Evolutionary conservation across 2,113 vertebrate genomes (phyloP).

Genomic region (Neogobius melanostomus): DNA sequence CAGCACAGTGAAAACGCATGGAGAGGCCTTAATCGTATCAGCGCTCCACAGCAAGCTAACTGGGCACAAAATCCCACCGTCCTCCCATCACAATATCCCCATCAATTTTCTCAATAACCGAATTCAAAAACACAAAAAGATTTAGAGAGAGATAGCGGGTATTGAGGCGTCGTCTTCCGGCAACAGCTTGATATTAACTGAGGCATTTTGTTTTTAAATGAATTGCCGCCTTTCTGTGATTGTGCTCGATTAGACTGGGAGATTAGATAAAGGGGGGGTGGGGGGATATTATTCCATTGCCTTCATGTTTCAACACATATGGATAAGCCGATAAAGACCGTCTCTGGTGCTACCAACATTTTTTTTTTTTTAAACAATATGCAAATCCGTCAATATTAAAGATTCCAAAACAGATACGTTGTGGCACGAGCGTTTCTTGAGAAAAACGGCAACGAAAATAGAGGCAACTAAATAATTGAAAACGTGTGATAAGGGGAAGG

Average conservation of each 20-base stretch:
- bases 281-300: slow-evolving; percentile 48
- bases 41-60: slow-evolving; percentile 29
- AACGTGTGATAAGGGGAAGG: slow-evolving; percentile 46
- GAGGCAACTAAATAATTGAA: slow-evolving; percentile 50
- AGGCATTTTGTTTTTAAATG: slow-evolving; percentile 53
- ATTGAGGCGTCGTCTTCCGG: slow-evolving; percentile 24
- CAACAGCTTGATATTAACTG: slow-evolving; percentile 51
- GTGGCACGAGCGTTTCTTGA: slow-evolving; percentile 42
- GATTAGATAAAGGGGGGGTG: slow-evolving; percentile 52
- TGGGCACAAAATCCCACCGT: slow-evolving; percentile 12
- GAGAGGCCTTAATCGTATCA: slow-evolving; percentile 69
- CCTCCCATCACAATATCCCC: slow-evolving; percentile 1
- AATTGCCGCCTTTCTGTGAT: slow-evolving; percentile 47
- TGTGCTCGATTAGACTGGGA: slow-evolving; percentile 52
- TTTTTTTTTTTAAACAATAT: too few relatives aligned
- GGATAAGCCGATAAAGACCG: slow-evolving; percentile 34
- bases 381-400: slow-evolving; percentile 59
- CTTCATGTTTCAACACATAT: slow-evolving; percentile 36
- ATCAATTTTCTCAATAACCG: slow-evolving; percentile 18
- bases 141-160: slow-evolving; percentile 32
- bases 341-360: slow-evolving; percentile 1
- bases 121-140: slow-evolving; percentile 30
- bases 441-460: slow-evolving; percentile 27
- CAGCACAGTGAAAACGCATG: slow-evolving; percentile 49
- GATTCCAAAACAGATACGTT: slow-evolving; percentile 56